Conservation (phyloP, 2,113 vertebrate genomes). For the Pimephales promelas region DNA sequence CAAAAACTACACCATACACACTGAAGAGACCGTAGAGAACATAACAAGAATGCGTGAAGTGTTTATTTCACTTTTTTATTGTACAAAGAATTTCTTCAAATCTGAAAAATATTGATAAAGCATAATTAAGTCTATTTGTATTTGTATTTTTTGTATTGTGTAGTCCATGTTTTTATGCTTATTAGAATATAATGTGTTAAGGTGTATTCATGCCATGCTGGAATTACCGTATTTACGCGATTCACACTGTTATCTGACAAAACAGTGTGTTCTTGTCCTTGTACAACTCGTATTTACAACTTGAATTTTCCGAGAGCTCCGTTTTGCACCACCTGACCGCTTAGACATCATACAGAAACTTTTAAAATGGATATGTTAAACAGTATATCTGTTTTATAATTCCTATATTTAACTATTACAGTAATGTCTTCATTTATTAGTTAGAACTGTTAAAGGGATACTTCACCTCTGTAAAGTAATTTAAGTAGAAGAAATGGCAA, state of each 20-base stretch:
- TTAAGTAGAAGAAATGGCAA: too few species aligned
- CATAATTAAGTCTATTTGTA: background rate
- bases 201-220: background rate
- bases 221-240: background rate
- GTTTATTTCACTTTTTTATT: background rate
- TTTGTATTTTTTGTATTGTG: background rate
- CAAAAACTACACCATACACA: background rate
- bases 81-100: background rate
- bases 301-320: background rate
- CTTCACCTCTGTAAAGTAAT: too few species aligned
- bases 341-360: too few species aligned
- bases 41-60: background rate
- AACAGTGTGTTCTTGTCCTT: background rate
- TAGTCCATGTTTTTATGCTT: background rate
- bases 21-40: background rate
- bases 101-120: background rate
- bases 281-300: background rate
- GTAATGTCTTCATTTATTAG: too few species aligned
- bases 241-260: background rate
- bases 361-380: too few species aligned
- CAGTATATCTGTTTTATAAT: too few species aligned
- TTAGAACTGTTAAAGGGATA: too few species aligned
- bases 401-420: too few species aligned
- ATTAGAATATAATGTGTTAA: background rate
- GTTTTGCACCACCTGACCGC: too few species aligned